Evolutionary conservation across 2,113 vertebrate species (phyloP), one percentile per base, ranked within the genome.

Genomic region (Menidia beryllina): DNA sequence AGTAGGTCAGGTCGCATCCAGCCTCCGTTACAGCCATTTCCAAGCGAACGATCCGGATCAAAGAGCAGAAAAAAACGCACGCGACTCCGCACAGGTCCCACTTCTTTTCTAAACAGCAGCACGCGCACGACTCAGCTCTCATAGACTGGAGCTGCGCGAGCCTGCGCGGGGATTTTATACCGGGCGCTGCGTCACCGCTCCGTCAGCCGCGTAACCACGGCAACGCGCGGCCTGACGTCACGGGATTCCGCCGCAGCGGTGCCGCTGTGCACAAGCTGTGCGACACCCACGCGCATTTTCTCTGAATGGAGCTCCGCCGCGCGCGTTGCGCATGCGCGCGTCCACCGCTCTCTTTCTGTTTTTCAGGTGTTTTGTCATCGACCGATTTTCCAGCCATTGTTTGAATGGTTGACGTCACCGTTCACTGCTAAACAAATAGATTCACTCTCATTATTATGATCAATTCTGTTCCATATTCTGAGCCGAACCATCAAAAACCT

Each of bases 1-100:
- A 95, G 85, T 94, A 95, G 21, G 93, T 94, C 7, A 95, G 69
- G 20, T 94, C 93, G 20, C 92, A 94, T 86, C 90, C 88, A 66
- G 92, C 91, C 34, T 94, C 88, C 0, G 93, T 94, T 50, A 94
- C 87, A 34, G 90, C 92, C 94, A 95, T n/a, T 95, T 45, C 13
- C 61, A 26, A 30, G 14, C 13, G 10, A 14, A 1, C 21, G 3
- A 56, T 50, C 7, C 45, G 25, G 50, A 39, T 17, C 20, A 30
- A 17, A 14, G n/a, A 19, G 4, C 23, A 7, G 12, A 47, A n/a
- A 50, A 49, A 14, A 60, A 24, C 3, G 3, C 6, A 17, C 15
- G n/a, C 41, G n/a, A 19, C 17, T 7, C 41, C 41, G 17, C 13
- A 17, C 11, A 3, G 30, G 30, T 34, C 30, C 39, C 39, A 15